Evolutionary conservation across 2,888 invertebrate species (phyloP).

Genomic region (Galeruca laticollis): DNA sequence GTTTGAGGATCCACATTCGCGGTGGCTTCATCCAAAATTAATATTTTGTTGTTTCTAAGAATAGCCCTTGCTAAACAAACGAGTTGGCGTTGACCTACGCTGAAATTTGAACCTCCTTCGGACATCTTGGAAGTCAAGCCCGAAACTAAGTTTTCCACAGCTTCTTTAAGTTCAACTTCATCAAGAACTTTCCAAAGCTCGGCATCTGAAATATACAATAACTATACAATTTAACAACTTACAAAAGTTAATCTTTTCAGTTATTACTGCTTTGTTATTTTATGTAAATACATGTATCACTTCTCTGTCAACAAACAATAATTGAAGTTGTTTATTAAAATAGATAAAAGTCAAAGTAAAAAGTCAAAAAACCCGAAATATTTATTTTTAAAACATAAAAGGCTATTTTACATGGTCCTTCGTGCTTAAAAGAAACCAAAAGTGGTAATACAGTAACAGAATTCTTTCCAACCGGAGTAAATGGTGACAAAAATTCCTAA

Average conservation of each 20-base stretch:
- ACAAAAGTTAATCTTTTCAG: not conserved
- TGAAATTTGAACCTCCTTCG: constrained; percentile 71
- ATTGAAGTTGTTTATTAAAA: too few species aligned
- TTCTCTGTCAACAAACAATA: too few species aligned
- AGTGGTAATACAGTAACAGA: too few species aligned
- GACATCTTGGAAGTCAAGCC: constrained; percentile 67
- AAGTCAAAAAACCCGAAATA: too few species aligned
- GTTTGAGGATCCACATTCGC: constrained; percentile 86
- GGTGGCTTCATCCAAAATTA: constrained; percentile 77
- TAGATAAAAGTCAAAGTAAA: too few species aligned
- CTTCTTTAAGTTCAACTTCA: constrained; percentile 82
- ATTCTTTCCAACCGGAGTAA: too few species aligned
- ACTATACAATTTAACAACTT: not conserved
- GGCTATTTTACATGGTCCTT: too few species aligned
- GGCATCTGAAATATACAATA: constrained; percentile 68
- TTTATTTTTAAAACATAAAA: too few species aligned
- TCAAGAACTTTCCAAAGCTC: constrained; percentile 84
- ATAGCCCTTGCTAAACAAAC: constrained; percentile 78
- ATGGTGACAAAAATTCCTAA: too few species aligned
- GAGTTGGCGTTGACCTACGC: constrained; percentile 74
- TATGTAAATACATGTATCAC: too few species aligned
- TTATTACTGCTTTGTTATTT: too few species aligned
- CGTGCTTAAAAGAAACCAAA: too few species aligned
- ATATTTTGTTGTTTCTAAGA: constrained; percentile 64
- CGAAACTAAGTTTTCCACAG: constrained; percentile 66